Evolutionary conservation across 1,140 invertebrate genomes (phyloP), one percentile per base, ranked within the genome.

Genomic region (Drosophila nigrodunni): DNA sequence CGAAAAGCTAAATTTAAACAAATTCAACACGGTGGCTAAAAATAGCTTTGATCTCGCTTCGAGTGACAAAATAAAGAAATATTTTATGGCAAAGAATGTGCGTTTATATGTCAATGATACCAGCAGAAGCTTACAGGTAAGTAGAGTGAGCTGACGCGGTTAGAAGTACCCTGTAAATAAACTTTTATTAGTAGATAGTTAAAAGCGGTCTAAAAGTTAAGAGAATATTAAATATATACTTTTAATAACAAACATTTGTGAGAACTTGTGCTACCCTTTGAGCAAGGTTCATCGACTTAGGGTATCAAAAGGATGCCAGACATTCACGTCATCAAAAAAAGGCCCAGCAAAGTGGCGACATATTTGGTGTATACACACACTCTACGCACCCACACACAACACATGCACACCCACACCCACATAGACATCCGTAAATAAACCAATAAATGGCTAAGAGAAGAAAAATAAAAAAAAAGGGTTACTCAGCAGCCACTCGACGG

Each of bases 281-380:
- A 13, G 11, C 1, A 18, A 41, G 10, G 9, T 8, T 5, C 21
- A 13, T 43, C 7, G 21, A 2, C n/a, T 44, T 11, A 54, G 61
- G 37, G 41, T 65, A 55, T 13, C 9, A 68, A 65, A 65, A 77
- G 75, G 68, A 60, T 41, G 10, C 18, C 52, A 59, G 59, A 47
- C 66, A 18, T 64, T 30, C 35, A 34, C 46, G 25, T 72, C 68
- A 47, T 67, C 58, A 72, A 72, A 78, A 72, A 72, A 77, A 54
- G n/a, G 50, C 35, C 57, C 43, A 50, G 21, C 57, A 85, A 72
- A 88, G 77, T 85, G 78, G 85, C 80, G 70, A 88, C 85, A 88
- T 85, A 89, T 88, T 88, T 89, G 58, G 69, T 68, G 77, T 21
- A 67, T n/a, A 49, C 47, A 72, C 55, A 69, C 30, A 35, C 46